These are phyloP conservation scores for Rosalia funebris DNA, from an alignment of 2,888 invertebrate genomes.

Conservation along the genomic window DNA sequence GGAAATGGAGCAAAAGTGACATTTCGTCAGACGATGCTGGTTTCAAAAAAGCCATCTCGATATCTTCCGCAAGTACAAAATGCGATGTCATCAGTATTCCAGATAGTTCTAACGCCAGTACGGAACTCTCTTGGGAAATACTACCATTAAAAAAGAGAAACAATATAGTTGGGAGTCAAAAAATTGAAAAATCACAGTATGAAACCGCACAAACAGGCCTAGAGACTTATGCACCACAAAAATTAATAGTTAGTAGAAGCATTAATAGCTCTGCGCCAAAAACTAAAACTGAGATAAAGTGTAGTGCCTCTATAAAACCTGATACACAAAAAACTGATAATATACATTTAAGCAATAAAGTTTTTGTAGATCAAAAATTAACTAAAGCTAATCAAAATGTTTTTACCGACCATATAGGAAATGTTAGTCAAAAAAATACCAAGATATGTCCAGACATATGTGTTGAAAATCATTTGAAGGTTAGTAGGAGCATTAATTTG, in stretches of 20 bases:
- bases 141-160: constrained; percentile 1
- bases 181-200: constrained; percentile 1
- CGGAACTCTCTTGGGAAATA: background rate
- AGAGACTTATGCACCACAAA: background rate
- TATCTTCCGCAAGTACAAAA: constrained; percentile 6
- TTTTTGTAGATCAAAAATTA: too few relatives aligned
- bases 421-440: background rate
- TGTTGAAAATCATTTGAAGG: too few relatives aligned
- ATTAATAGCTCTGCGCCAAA: background rate
- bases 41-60: background rate
- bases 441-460: too few relatives aligned
- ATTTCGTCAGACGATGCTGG: background rate
- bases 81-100: constrained; percentile 18
- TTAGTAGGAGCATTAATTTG: background rate
- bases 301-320: too few relatives aligned
- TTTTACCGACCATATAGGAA: too few relatives aligned
- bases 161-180: too few relatives aligned
- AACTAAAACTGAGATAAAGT: background rate
- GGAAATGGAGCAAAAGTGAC: background rate
- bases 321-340: too few relatives aligned
- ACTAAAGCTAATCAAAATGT: background rate
- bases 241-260: background rate
- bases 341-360: too few relatives aligned
- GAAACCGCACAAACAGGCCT: background rate
- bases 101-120: background rate